Conservation (phyloP, 1,140 invertebrate species). For the Cydia amplana region DNA sequence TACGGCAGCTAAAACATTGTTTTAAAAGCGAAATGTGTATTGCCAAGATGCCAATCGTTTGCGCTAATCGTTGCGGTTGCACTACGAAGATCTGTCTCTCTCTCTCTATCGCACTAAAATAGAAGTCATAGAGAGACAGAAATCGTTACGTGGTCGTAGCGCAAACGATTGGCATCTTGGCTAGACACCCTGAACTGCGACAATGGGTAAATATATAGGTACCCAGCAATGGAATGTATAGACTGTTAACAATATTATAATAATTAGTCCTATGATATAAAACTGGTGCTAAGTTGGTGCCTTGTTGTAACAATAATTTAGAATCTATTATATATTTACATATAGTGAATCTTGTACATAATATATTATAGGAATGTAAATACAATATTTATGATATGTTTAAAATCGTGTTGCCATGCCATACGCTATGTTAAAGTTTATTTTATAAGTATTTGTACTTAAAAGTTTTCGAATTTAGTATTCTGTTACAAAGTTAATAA, state of each 20-base stretch:
- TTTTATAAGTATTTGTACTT: constrained; percentile 30
- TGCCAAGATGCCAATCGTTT: no score
- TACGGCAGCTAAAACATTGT: no score
- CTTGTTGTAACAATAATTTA: no score
- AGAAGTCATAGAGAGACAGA: no score
- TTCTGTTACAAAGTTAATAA: constrained; percentile 46
- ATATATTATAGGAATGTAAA: constrained; percentile 58
- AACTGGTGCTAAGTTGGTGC: constrained; percentile 48
- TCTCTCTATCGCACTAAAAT: no score
- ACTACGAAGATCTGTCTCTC: no score
- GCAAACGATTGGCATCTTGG: no score
- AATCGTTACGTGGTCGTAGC: no score
- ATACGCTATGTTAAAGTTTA: constrained; percentile 14
- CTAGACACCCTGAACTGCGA: no score
- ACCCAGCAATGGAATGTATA: background rate
- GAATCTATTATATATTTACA: constrained; percentile 34
- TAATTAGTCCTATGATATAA: constrained; percentile 8
- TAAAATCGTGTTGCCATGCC: constrained; percentile 46
- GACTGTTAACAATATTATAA: background rate
- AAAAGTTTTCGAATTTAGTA: constrained; percentile 43
- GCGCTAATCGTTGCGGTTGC: no score
- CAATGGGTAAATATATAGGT: background rate
- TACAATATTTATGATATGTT: constrained; percentile 41
- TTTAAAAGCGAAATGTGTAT: no score
- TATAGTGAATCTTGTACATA: constrained; percentile 50